Evolutionary conservation across 2,888 invertebrate species (phyloP), one percentile per base, ranked within the genome.

Genomic region (Ichneumoninae sp.): DNA sequence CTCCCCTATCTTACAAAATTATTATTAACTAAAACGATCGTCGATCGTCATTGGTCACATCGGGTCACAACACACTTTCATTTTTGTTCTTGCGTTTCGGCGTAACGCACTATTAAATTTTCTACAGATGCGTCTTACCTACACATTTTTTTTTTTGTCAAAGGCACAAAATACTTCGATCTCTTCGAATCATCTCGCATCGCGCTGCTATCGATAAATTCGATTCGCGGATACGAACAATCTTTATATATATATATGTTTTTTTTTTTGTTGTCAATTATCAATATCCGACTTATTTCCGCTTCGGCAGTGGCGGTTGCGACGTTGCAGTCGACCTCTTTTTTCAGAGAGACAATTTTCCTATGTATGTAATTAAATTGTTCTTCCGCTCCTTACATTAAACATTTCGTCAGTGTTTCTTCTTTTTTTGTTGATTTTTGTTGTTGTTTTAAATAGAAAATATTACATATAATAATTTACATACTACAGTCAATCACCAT

Each of bases 381-480:
- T 84, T 86, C 86, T 83, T 78, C 63, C 60, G 60, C 76, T 63
- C 60, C 30, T 19, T 30, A 16, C 40, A 66, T 66, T 57, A 22
- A 60, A 71, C 65, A 70, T 47, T 33, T 65, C 73, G 71, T 71
- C 40, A 26, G 36, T 36, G 52, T 85, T 87, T 84, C 44, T 44
- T 16, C 4, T 47, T 54, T 54, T 54, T 54, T 54, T 8, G 52
- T 19, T 54, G 5, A n/a, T 63, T 63, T n/a, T 63, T 57, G 83
- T 81, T 83, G 81, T 77, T 87, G 70, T 82, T 89, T 92, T 91
- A 91, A 89, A 91, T 90, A 79, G 50, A 78, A 79, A 74, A 60
- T 90, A 89, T 90, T 90, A 90, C 89, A 90, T 88, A 85, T 89
- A 74, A 83, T 79, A 82, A 68, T 47, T 83, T 90, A 89, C 80